phyloP scores from a whole-genome alignment of 2,888 invertebrate genomes.

The Lasioglossum lativentre region DNA sequence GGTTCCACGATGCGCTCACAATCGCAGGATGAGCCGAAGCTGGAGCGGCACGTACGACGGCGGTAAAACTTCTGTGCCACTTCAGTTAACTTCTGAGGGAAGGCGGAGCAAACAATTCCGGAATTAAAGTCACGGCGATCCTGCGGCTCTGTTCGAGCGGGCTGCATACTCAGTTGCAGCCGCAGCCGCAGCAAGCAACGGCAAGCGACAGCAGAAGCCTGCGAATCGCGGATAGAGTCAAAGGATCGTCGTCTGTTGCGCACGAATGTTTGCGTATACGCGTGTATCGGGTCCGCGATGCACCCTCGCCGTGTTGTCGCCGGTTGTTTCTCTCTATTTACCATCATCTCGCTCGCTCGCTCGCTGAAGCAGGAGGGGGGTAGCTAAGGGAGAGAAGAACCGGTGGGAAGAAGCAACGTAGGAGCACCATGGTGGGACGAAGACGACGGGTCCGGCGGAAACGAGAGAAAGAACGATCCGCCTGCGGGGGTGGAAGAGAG shows the following conservation, averaged over 20 bases:
- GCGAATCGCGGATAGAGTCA: constrained; percentile 47
- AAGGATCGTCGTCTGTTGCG: constrained; percentile 52
- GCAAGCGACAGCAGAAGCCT: constrained; percentile 18
- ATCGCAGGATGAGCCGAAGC: constrained; percentile 59
- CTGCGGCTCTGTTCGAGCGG: constrained; percentile 44
- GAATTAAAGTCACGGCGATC: constrained; percentile 67
- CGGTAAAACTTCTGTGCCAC: constrained; percentile 65
- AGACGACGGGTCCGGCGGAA: constrained; percentile 29
- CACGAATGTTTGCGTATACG: constrained; percentile 46
- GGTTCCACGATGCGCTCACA: constrained; percentile 35
- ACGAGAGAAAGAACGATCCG: constrained; percentile 19
- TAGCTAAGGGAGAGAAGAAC: constrained; percentile 48
- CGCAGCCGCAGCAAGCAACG: constrained; percentile 7
- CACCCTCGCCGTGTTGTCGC: constrained; percentile 60
- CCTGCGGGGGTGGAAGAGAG: constrained; percentile 14
- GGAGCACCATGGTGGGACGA: constrained; percentile 20
- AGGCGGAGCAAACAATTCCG: constrained; percentile 66
- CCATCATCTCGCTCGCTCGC: constrained; percentile 39
- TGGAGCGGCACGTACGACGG: constrained; percentile 62
- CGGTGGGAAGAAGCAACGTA: constrained; percentile 40
- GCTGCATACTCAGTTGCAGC: constrained; percentile 1
- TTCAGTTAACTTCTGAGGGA: constrained; percentile 66
- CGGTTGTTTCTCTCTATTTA: constrained; percentile 65
- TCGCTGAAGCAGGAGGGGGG: constrained; percentile 22
- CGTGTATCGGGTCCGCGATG: constrained; percentile 1